Conservation (phyloP, 2,113 vertebrate species). For the Cinclus mexicanus region DNA sequence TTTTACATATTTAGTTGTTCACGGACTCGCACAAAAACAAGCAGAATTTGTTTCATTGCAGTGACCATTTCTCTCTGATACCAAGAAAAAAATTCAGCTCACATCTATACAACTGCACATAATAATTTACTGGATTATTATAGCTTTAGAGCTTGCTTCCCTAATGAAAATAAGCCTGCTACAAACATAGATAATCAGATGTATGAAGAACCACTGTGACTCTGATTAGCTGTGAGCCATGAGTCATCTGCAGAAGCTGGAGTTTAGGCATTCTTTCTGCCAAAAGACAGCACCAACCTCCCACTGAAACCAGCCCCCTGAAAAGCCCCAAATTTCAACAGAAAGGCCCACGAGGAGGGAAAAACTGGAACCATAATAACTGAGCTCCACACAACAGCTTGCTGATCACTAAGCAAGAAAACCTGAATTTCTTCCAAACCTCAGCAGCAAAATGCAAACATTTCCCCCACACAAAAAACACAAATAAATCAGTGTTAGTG, state of each 20-base stretch:
- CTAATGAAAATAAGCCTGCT: slow-evolving; percentile 1
- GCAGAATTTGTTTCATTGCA: neutral
- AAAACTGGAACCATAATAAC: neutral
- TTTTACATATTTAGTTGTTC: neutral
- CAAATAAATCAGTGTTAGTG: neutral
- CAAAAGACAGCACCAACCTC: neutral
- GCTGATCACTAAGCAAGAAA: neutral
- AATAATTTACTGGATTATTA: neutral
- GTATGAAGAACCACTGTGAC: neutral
- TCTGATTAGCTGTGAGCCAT: neutral
- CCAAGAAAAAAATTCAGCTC: neutral
- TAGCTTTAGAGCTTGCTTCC: neutral
- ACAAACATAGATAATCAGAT: neutral
- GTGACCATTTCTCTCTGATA: neutral
- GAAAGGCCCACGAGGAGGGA: neutral
- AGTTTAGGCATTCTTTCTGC: neutral
- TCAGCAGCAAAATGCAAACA: neutral
- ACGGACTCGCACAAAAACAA: neutral
- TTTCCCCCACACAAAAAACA: neutral
- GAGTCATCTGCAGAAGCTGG: neutral
- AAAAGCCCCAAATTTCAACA: neutral
- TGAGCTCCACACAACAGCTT: neutral
- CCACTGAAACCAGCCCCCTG: neutral
- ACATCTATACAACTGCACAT: neutral
- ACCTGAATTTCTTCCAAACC: neutral